phyloP scores from a whole-genome alignment of 2,113 vertebrate genomes.

The Cyphomyrus plagiostoma region DNA sequence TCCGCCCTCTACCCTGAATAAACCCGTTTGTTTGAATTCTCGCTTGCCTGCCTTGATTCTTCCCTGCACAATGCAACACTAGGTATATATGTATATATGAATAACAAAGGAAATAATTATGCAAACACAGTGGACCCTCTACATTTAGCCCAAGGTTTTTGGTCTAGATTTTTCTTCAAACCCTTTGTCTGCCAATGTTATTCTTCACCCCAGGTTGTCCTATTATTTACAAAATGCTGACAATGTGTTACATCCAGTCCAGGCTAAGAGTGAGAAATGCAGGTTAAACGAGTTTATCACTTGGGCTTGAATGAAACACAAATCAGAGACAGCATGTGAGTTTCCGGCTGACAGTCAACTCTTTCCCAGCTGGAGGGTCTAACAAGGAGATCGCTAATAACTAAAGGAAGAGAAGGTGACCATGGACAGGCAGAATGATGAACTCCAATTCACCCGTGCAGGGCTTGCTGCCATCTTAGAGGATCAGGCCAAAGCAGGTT shows the following conservation, averaged over 20 bases:
- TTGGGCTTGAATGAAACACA: neutral
- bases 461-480: slow-evolving; percentile 24
- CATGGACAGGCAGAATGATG: neutral
- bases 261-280: neutral
- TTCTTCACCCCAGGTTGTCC: neutral
- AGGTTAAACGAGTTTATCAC: neutral
- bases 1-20: too few species aligned
- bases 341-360: neutral
- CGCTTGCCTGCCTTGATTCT: too few species aligned
- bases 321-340: neutral
- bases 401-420: neutral
- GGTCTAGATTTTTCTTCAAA: neutral
- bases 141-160: neutral
- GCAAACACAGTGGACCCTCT: neutral
- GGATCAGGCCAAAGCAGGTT: slow-evolving; percentile 18
- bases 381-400: neutral
- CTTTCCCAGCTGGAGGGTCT: neutral
- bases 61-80: too few species aligned
- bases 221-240: neutral
- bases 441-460: slow-evolving; percentile 31
- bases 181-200: neutral
- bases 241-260: neutral
- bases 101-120: neutral
- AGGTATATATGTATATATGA: neutral
- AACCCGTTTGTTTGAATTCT: too few species aligned